Conservation (phyloP, 1,140 invertebrate genomes). For the Venturia canescens region DNA sequence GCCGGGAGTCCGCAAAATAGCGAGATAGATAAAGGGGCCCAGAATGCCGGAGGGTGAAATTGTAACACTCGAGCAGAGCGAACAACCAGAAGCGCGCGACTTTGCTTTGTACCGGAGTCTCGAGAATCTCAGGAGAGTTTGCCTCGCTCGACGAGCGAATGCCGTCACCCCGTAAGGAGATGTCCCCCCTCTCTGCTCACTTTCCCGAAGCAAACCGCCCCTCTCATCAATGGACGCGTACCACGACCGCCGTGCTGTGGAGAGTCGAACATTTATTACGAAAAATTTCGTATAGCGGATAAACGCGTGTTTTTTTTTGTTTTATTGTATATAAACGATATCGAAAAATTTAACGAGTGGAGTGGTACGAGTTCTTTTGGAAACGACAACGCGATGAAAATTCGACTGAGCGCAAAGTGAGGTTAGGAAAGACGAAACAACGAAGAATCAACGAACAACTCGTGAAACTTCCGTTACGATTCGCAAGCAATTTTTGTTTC, state of each 20-base stretch:
- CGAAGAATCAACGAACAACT: no score
- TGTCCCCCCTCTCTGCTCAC: neutral
- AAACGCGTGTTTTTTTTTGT: neutral
- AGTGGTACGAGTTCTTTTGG: no score
- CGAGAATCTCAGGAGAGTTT: constrained; percentile 27
- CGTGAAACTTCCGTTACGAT: no score
- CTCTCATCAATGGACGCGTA: constrained; percentile 11
- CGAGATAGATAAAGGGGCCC: constrained; percentile 65
- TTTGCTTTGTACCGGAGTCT: constrained; percentile 32
- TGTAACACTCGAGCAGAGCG: constrained; percentile 49
- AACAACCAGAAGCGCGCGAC: constrained; percentile 16
- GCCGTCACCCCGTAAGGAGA: neutral
- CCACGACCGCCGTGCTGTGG: neutral
- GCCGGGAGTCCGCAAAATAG: constrained; percentile 68
- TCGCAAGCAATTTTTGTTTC: no score
- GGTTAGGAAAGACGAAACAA: no score
- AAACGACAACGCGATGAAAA: no score
- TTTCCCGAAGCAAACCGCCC: neutral
- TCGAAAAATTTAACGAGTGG: no score
- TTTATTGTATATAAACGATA: no score
- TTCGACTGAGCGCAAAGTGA: no score
- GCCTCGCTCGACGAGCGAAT: constrained; percentile 35
- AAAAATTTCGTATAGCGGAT: neutral
- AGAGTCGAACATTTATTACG: neutral
- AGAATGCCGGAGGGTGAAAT: constrained; percentile 46